Base-by-base conservation (phyloP, 2,113 vertebrate genomes). In the Thinocorus orbignyianus region DNA sequence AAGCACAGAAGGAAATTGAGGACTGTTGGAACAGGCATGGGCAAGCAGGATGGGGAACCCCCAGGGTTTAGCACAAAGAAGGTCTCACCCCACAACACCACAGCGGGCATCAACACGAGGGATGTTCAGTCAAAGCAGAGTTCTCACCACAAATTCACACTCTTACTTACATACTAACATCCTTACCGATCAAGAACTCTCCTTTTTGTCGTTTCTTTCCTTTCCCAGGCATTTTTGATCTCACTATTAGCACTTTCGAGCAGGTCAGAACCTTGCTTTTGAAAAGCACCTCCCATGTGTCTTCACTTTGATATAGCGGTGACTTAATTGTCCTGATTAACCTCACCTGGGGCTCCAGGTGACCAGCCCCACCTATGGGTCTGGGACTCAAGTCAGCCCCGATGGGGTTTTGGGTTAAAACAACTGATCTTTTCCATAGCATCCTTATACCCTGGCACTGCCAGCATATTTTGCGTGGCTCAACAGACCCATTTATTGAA, bases 211-310 rank as follows among this genome's bases (percentile, higher is more conserved):
- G 8, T 2, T 65, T 61, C 31, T 9, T 8, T 74, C 42, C 9
- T 62, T 65, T 22, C 33, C 24, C 23, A 6, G 8, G 8, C 4
- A 7, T 4, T 55, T 71, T 80, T 24, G 24, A 2, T 19, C 16
- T 22, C 6, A 2, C 5, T 3, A 1, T 1, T 35, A 1, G 1
- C 0, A 0, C 10, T 3, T 20, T 30, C 4, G 0, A 16, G 10
- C 11, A 68, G 9, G 0, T n/a, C 46, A 71, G 62, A 66, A 71
- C 6, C 24, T 71, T 31, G 11, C 2, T 60, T 5, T 23, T 9
- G 2, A 11, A 74, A 74, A 62, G 1, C 7, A 17, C 0, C 25
- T 42, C 9, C 12, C 1, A 1, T 0, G 13, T 48, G 3, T 37
- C 10, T 19, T 18, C n/a, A 25, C 30, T 19, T 41, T 72, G 3